These are phyloP conservation scores for Phalera bucephala DNA, from an alignment of 2,888 invertebrate genomes.

Conservation along the genomic window DNA sequence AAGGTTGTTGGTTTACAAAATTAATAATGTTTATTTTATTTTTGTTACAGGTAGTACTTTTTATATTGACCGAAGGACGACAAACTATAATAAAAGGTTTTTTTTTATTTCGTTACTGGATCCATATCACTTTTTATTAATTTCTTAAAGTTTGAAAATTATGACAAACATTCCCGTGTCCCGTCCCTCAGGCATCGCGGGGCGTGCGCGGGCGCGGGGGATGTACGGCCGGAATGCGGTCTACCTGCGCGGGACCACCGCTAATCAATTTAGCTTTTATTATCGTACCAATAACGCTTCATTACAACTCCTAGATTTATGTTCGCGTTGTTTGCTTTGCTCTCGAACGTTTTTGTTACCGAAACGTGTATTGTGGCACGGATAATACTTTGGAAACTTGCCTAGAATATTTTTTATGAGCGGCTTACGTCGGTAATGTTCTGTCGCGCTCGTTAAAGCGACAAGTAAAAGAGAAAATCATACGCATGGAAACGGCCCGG, in stretches of 20 bases:
- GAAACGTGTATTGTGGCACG: slow-evolving; percentile 36
- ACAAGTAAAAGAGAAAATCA: slow-evolving; percentile 40
- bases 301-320: slow-evolving; percentile 71
- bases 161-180: slow-evolving; percentile 65
- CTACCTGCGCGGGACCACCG: slow-evolving; percentile 78
- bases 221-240: slow-evolving; percentile 64
- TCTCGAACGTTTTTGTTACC: slow-evolving; percentile 43
- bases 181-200: slow-evolving; percentile 25
- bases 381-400: slow-evolving; percentile 46
- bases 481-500: slow-evolving; percentile 36
- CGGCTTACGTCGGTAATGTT: slow-evolving; percentile 35
- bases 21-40: slow-evolving; percentile 7
- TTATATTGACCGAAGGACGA: too few relatives aligned
- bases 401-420: slow-evolving; percentile 47
- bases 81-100: not conserved
- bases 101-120: slow-evolving; percentile 12
- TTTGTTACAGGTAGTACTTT: slow-evolving; percentile 34
- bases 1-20: not conserved
- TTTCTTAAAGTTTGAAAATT: slow-evolving; percentile 52
- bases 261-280: slow-evolving; percentile 82
- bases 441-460: slow-evolving; percentile 36
- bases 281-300: slow-evolving; percentile 78
- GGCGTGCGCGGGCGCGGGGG: slow-evolving; percentile 25
- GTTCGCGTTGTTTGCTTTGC: slow-evolving; percentile 57
- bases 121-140: slow-evolving; percentile 51